Evolutionary conservation across 37 sponge, comb jelly and placozoan genomes (phyloP).

Genomic region (Haliclona indistincta): DNA sequence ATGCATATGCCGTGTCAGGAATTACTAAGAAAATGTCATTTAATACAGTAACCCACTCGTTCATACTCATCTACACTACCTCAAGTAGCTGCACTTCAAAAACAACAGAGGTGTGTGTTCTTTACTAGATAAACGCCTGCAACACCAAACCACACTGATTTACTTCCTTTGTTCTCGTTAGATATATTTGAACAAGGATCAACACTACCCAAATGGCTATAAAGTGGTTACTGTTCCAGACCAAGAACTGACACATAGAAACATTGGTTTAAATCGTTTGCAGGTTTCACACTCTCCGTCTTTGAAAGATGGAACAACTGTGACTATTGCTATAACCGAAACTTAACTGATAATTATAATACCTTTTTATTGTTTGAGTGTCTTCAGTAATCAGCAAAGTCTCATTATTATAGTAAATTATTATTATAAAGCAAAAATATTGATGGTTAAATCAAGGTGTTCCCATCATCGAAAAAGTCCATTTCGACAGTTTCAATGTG

Average conservation of each 20-base stretch:
- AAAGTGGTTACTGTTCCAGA: slow-evolving; percentile 36
- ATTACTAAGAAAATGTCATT: slow-evolving; percentile 51
- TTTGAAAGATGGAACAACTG: too few relatives aligned
- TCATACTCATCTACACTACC: slow-evolving; percentile 47
- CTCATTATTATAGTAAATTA: too few relatives aligned
- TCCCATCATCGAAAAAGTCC: slow-evolving; percentile 28
- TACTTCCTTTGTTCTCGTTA: not conserved
- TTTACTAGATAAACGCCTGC: not conserved
- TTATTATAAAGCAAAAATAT: too few relatives aligned
- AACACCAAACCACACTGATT: not conserved
- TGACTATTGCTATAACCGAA: too few relatives aligned
- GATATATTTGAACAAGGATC: slow-evolving; percentile 78
- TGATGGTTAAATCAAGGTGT: too few relatives aligned
- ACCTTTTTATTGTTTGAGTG: too few relatives aligned
- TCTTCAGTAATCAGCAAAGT: too few relatives aligned
- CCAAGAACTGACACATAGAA: too few relatives aligned
- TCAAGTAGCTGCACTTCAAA: slow-evolving; percentile 23
- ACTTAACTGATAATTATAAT: too few relatives aligned
- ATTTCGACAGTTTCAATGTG: slow-evolving; percentile 23
- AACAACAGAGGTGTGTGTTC: slow-evolving; percentile 48
- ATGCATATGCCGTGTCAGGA: slow-evolving; percentile 81
- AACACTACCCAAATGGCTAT: slow-evolving; percentile 63
- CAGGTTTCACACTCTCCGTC: too few relatives aligned
- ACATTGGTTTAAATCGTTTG: too few relatives aligned
- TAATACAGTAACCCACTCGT: slow-evolving; percentile 44